Conservation (phyloP, 2,113 vertebrate genomes). For the Pterocles orientalis region DNA sequence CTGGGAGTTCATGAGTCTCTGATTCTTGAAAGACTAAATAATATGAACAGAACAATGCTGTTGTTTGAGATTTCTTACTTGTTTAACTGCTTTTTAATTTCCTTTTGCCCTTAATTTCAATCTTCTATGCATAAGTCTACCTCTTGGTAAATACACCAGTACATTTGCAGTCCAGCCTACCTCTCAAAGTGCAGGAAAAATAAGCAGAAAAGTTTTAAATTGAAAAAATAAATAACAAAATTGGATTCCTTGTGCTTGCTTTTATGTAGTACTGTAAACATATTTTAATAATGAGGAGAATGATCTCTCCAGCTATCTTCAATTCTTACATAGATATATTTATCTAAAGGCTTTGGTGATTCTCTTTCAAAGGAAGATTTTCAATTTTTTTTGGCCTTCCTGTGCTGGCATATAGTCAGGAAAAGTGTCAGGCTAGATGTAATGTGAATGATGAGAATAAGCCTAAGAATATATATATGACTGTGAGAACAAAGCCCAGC, state of each 20-base stretch:
- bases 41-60: background rate
- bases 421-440: background rate
- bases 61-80: background rate
- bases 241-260: background rate
- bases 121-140: background rate
- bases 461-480: background rate
- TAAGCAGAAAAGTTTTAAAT: background rate
- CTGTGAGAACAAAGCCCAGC: background rate
- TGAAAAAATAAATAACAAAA: background rate
- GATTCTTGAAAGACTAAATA: background rate
- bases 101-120: background rate
- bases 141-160: background rate
- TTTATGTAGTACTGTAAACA: background rate
- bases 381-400: background rate
- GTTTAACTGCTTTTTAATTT: constrained; percentile 8
- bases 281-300: background rate
- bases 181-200: background rate
- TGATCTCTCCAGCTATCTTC: background rate
- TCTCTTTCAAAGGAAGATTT: background rate
- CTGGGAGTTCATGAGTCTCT: background rate
- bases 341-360: background rate
- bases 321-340: background rate
- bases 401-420: background rate
- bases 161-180: background rate
- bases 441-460: constrained; percentile 41